Conservation (phyloP, 1,140 invertebrate species). For the Rhopalosiphum padi region DNA sequence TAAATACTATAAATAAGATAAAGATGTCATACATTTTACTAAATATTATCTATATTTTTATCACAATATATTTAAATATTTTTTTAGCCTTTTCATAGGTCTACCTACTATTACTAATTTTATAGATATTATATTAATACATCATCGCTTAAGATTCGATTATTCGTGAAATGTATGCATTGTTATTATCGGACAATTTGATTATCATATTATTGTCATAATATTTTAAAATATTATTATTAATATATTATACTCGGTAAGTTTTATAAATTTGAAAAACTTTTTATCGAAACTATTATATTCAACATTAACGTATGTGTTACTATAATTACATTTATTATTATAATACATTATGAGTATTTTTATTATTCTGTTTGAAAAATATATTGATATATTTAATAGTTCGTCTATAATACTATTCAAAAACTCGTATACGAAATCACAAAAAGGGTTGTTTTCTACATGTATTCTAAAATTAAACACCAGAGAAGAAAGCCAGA, state of each 20-base stretch:
- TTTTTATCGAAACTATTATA: background rate
- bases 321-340: background rate
- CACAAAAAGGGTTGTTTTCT: conserved; percentile 27
- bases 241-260: background rate
- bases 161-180: background rate
- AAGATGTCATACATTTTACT: background rate
- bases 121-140: background rate
- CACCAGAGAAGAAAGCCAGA: background rate
- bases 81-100: background rate
- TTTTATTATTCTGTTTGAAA: background rate
- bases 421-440: background rate
- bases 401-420: background rate
- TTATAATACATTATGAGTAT: background rate
- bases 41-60: too few species aligned
- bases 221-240: background rate
- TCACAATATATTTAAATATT: background rate
- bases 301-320: background rate
- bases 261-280: background rate
- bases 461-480: conserved; percentile 31
- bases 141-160: background rate
- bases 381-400: background rate
- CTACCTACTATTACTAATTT: too few species aligned
- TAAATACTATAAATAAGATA: background rate
- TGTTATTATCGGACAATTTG: background rate
- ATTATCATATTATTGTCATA: background rate